phyloP scores from a whole-genome alignment of 30 jellyfish, hydroid and myxozoan genomes.

The Aurelia sp. region DNA sequence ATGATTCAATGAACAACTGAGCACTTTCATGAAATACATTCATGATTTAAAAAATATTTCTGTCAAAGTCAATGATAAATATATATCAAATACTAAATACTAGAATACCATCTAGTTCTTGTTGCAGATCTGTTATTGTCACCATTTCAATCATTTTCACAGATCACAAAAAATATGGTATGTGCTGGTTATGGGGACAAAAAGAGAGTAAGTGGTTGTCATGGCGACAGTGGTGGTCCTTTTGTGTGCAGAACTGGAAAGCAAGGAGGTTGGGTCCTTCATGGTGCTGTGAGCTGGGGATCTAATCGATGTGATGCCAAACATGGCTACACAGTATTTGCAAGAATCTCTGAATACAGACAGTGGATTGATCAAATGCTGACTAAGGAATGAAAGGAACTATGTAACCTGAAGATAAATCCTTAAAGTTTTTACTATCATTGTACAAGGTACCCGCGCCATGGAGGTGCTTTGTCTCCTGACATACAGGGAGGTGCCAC shows the following conservation, averaged over 20 bases:
- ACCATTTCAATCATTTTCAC: neutral
- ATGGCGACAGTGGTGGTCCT: conserved; percentile 97
- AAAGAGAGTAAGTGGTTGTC: conserved; percentile 87
- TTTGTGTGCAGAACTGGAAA: conserved; percentile 87
- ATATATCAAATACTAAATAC: too few species aligned
- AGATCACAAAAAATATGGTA: conserved; percentile 77
- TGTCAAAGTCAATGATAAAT: too few species aligned
- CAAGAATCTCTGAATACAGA: conserved; percentile 62
- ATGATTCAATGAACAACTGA: too few species aligned
- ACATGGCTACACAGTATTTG: conserved; percentile 84
- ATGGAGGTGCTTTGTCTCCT: too few species aligned
- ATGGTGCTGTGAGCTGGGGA: conserved; percentile 95
- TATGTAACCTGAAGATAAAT: neutral
- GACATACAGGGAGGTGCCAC: too few species aligned
- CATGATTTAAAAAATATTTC: too few species aligned
- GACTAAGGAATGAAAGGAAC: neutral
- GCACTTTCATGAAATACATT: too few species aligned
- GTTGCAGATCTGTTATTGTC: too few species aligned
- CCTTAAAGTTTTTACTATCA: too few species aligned
- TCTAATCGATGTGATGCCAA: conserved; percentile 76
- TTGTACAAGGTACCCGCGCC: too few species aligned
- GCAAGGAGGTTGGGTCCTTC: conserved; percentile 75
- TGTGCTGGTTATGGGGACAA: conserved; percentile 87
- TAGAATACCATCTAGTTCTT: too few species aligned
- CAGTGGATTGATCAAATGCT: conserved; percentile 74